Evolutionary conservation across 2,113 vertebrate genomes (phyloP).

Genomic region (human (Homo sapiens)): GRCh38 chr13:77359001-77359500

Average conservation of each 20-base stretch:
- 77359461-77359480: background rate
- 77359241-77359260: background rate
- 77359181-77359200: background rate
- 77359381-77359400: conserved; percentile 18
- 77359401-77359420: background rate
- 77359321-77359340: background rate
- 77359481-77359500: background rate
- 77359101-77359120: background rate
- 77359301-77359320: background rate
- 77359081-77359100: background rate
- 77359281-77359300: background rate
- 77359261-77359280: background rate
- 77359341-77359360: conserved; percentile 7
- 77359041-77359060: background rate
- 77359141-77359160: background rate
- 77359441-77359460: background rate
- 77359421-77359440: conserved; percentile 14
- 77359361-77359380: background rate
- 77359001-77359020: background rate
- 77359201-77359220: background rate
- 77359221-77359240: background rate
- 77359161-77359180: background rate
- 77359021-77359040: background rate
- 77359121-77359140: conserved; percentile 9
- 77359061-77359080: background rate